Evolutionary conservation across 2,888 invertebrate species (phyloP), one percentile per base, ranked within the genome.

Genomic region (Myathropa florea): DNA sequence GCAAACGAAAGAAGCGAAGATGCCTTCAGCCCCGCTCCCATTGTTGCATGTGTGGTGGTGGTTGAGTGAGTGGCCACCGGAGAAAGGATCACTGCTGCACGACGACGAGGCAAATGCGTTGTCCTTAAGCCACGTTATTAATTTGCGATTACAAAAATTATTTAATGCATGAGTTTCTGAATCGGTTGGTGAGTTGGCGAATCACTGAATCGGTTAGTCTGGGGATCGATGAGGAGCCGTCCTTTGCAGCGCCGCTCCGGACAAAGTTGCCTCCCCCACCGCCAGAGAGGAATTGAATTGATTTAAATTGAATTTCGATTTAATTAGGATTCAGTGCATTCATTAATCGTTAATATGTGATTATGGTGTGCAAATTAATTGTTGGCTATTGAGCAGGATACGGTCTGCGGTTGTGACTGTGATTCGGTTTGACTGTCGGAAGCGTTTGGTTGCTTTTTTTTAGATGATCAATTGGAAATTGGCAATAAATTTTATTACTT

Each of bases 321-420:
- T 82, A 86, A 86, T 86, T 86, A 86, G 86, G 83, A 86, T 78
- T 86, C 75, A 64, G 57, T 70, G 67, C 65, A 71, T 75, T 78
- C 78, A 79, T 86, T 86, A 86, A 86, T 83, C 70, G 86, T 86
- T 86, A 86, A 86, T 86, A 86, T 86, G 86, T 86, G 83, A 86
- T 86, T 86, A 86, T 86, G 86, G 86, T 55, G 83, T 82, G 78
- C 78, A 86, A 86, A 86, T 86, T 86, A 86, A 86, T 83, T 86
- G 78, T 71, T 79, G 83, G 86, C 64, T 46, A 86, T 86, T 83
- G 83, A 86, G 71, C 83, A 83, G 86, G 86, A 86, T 73, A 14
- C 12, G 26, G 60, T 73, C 81, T 82, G 63, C 65, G 53, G 65
- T 61, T 57, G 68, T 68, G 26, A 21, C 67, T 57, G 57, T 57